These are phyloP conservation scores for Caenorhabditis becei DNA, from an alignment of 2,888 invertebrate species.

Conservation along the genomic window DNA sequence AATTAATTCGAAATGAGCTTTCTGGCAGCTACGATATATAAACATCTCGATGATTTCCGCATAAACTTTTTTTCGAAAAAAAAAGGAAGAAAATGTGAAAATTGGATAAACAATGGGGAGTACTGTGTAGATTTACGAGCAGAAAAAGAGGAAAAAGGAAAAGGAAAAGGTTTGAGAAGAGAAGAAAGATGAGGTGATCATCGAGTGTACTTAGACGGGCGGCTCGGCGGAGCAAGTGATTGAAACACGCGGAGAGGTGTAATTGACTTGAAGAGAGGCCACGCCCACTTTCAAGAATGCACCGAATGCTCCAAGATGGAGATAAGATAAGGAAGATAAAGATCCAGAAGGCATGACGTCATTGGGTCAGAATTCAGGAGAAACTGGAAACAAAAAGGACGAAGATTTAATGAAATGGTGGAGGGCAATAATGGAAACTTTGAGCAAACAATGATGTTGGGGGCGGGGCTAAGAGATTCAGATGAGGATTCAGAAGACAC, in stretches of 20 bases:
- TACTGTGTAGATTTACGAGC: background rate
- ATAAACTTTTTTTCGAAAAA: slow-evolving; percentile 8
- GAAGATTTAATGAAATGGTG: too few relatives aligned
- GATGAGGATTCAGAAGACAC: background rate
- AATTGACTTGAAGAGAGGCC: slow-evolving; percentile 35
- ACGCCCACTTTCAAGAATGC: slow-evolving; percentile 35
- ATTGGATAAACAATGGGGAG: too few relatives aligned
- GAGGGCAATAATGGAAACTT: background rate
- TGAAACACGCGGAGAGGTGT: slow-evolving; percentile 38
- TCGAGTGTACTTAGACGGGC: slow-evolving; percentile 22
- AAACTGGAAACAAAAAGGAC: too few relatives aligned
- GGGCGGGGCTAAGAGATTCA: background rate
- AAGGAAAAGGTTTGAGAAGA: background rate
- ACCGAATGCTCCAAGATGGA: too few relatives aligned
- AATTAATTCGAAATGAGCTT: slow-evolving; percentile 29
- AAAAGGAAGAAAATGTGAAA: too few relatives aligned
- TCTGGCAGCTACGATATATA: slow-evolving; percentile 29
- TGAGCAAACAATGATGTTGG: slow-evolving; percentile 1
- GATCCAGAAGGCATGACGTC: slow-evolving; percentile 3
- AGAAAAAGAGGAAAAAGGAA: background rate
- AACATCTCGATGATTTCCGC: background rate
- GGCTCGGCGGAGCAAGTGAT: slow-evolving; percentile 36
- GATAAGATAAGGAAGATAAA: background rate
- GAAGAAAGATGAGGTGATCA: slow-evolving; percentile 25
- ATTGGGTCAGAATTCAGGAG: slow-evolving; percentile 1